Base-by-base conservation (phyloP, 2,888 invertebrate species). In the Ditula angustiorana region DNA sequence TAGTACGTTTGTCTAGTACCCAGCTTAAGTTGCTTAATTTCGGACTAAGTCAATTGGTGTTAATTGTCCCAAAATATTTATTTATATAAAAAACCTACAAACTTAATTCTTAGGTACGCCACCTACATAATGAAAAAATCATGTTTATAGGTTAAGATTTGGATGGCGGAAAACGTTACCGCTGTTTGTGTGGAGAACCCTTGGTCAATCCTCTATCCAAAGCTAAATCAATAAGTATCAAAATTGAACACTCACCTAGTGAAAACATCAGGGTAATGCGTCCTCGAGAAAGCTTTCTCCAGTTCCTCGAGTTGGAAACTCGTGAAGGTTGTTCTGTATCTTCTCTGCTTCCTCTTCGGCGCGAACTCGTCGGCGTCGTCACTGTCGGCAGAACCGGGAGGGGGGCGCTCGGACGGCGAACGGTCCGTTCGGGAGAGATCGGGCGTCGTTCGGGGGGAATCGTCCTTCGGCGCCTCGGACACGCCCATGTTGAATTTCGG, bases 231-330 rank as follows among this genome's bases (percentile, higher is more conserved):
- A n/a, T n/a, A n/a, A n/a, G n/a, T n/a, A n/a, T n/a, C n/a, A n/a
- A n/a, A n/a, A n/a, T n/a, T n/a, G n/a, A 13, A 5, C 5, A 74
- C 92, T 90, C 80, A 97, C 98, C 98, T 96, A 46, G 99, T 99
- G 90, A 99, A 99, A 2, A 99, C 99, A 88, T 99, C 99, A 33
- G 99, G 99, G 86, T 99, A 99, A 87, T 99, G 99, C 11, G 99
- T 99, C 82, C 98, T 96, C 1, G 98, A 97, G 91, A 99, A 99
- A 0, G 99, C 98, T 83, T 99, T 99, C 89, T 99, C 99, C 76
- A 99, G 88, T 86, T 99, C 99, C 85, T 99, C 99, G 72, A 99
- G 93, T 87, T 99, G 98, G 81, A 97, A 98, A 80, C 97, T 97
- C 49, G 98, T 98, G 88, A 98, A 98, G 28, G 98, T 98, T n/a